Evolutionary conservation across 2,888 invertebrate genomes (phyloP).

Genomic region (Philereme transversata): DNA sequence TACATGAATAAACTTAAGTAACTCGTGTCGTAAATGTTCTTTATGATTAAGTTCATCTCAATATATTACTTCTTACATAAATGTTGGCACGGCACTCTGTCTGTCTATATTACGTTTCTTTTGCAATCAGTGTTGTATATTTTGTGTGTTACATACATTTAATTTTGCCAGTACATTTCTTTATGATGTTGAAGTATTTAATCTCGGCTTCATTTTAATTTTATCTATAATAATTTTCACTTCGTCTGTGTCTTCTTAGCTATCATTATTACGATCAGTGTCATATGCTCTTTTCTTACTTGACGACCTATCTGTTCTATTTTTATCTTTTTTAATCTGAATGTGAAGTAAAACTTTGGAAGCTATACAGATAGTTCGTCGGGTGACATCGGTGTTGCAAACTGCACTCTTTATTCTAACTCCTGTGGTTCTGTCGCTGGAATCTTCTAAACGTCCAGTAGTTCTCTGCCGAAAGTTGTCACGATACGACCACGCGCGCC

Average conservation of each 20-base stretch:
- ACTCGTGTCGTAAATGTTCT: slow-evolving; percentile 16
- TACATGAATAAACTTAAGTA: slow-evolving; percentile 21
- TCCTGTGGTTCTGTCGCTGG: slow-evolving; percentile 82
- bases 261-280: slow-evolving; percentile 75
- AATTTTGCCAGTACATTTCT: slow-evolving; percentile 69
- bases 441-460: slow-evolving; percentile 74
- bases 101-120: slow-evolving; percentile 60
- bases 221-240: slow-evolving; percentile 68
- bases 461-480: slow-evolving; percentile 71
- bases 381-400: slow-evolving; percentile 80
- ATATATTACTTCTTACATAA: slow-evolving; percentile 31
- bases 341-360: background rate
- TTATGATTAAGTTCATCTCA: slow-evolving; percentile 21
- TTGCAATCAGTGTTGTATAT: slow-evolving; percentile 81
- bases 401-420: slow-evolving; percentile 84
- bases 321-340: background rate
- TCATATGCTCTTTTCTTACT: slow-evolving; percentile 77
- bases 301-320: slow-evolving; percentile 58
- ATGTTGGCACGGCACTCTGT: slow-evolving; percentile 74
- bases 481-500: slow-evolving; percentile 76
- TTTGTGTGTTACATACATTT: slow-evolving; percentile 71
- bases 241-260: slow-evolving; percentile 79
- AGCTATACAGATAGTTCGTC: slow-evolving; percentile 57
- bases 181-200: slow-evolving; percentile 67
- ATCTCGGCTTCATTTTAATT: slow-evolving; percentile 71